Conservation (phyloP, 2,888 invertebrate genomes). For the Liopterus haemorrhoidalis region DNA sequence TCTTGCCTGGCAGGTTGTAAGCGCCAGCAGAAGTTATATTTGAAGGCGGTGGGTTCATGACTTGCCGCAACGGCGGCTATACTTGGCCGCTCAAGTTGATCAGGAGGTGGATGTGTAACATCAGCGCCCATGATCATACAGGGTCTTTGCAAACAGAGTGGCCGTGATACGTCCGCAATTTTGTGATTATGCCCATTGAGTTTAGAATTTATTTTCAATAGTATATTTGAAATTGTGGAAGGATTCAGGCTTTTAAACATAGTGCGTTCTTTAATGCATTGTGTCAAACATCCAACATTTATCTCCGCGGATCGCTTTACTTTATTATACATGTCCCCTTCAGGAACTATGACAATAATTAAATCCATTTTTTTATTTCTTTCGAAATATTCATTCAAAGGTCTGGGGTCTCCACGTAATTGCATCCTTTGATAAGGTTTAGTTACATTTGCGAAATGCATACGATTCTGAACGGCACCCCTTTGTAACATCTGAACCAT, state of each 20-base stretch:
- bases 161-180: constrained; percentile 41
- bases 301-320: constrained; percentile 68
- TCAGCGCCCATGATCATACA: constrained; percentile 72
- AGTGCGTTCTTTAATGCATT: constrained; percentile 59
- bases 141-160: constrained; percentile 49
- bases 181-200: constrained; percentile 75
- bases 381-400: too few relatives aligned
- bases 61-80: constrained; percentile 74
- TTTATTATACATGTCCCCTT: constrained; percentile 41
- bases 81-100: constrained; percentile 57
- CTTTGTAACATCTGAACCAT: constrained; percentile 36
- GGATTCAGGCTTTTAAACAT: constrained; percentile 48
- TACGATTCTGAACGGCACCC: too few relatives aligned
- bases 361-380: constrained; percentile 44
- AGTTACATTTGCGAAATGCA: too few relatives aligned
- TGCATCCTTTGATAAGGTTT: too few relatives aligned
- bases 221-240: constrained; percentile 63
- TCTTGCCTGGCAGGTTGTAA: constrained; percentile 70
- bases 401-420: too few relatives aligned
- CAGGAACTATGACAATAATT: constrained; percentile 58
- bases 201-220: constrained; percentile 76
- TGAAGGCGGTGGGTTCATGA: constrained; percentile 59
- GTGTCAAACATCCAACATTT: constrained; percentile 63
- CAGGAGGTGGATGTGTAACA: constrained; percentile 87
- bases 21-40: constrained; percentile 70